These are phyloP conservation scores for Diorhabda elongata DNA, from an alignment of 1,140 invertebrate genomes.

Conservation along the genomic window DNA sequence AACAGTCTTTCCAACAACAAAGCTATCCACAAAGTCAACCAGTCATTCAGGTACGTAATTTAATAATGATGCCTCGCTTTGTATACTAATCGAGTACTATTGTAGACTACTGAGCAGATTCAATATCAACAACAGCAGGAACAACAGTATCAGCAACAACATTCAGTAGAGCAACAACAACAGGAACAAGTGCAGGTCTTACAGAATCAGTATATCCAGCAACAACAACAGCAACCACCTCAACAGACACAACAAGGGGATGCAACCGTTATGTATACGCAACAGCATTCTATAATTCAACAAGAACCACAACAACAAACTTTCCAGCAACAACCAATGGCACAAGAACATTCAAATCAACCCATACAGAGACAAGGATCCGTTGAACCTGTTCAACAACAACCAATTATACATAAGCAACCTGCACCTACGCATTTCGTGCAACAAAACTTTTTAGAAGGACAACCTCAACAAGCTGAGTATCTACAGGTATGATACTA, in stretches of 20 bases:
- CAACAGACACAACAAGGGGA: constrained; percentile 4
- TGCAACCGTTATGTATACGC: constrained; percentile 41
- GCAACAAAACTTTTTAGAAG: constrained; percentile 38
- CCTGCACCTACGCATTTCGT: constrained; percentile 35
- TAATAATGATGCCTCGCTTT: background rate
- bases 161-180: constrained; percentile 46
- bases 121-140: constrained; percentile 30
- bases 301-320: constrained; percentile 45
- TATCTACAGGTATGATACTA: constrained; percentile 33
- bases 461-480: constrained; percentile 38
- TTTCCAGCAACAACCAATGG: constrained; percentile 42
- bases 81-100: constrained; percentile 31
- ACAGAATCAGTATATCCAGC: constrained; percentile 43
- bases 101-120: constrained; percentile 27
- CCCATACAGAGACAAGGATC: constrained; percentile 37
- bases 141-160: constrained; percentile 38
- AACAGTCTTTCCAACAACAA: constrained; percentile 49
- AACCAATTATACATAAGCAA: constrained; percentile 39
- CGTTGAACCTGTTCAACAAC: constrained; percentile 39
- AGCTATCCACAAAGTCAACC: constrained; percentile 14
- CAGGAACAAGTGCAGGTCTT: constrained; percentile 35
- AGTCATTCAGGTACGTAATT: background rate
- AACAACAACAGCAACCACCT: constrained; percentile 35
- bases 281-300: constrained; percentile 35
- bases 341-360: constrained; percentile 35